phyloP scores from a whole-genome alignment of 2,797 vertebrate genomes.

The Hozukius guyotensis region DNA sequence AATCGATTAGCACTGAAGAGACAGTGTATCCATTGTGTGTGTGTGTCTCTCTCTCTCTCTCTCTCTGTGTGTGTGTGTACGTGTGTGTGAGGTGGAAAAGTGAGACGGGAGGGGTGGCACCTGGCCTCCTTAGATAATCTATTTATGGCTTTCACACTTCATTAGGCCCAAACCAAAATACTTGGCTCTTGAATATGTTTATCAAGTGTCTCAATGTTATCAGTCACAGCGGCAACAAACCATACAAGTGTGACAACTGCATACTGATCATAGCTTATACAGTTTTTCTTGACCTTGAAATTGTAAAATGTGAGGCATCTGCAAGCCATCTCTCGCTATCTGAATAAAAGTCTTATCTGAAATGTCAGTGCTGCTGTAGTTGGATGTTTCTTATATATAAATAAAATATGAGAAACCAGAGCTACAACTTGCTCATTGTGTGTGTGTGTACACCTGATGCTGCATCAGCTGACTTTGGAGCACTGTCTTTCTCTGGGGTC shows the following conservation, averaged over 20 bases:
- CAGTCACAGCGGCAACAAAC: slow-evolving; percentile 62
- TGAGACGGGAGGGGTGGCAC: slow-evolving; percentile 52
- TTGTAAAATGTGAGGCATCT: slow-evolving; percentile 32
- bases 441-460: slow-evolving; percentile 22
- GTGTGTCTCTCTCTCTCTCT: background rate
- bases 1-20: slow-evolving; percentile 42
- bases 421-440: slow-evolving; percentile 9
- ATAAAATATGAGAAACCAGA: slow-evolving; percentile 52
- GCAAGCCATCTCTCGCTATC: slow-evolving; percentile 4
- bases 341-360: slow-evolving; percentile 23
- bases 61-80: background rate
- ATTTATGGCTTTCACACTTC: slow-evolving; percentile 80
- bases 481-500: background rate
- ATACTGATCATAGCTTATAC: slow-evolving; percentile 28
- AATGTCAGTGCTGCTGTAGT: slow-evolving; percentile 31
- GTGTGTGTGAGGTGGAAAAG: slow-evolving; percentile 22
- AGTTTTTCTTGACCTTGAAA: slow-evolving; percentile 45
- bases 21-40: background rate
- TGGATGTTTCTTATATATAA: slow-evolving; percentile 45
- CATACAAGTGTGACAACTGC: slow-evolving; percentile 48
- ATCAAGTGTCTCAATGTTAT: slow-evolving; percentile 73
- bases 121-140: slow-evolving; percentile 76
- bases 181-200: slow-evolving; percentile 73
- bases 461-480: slow-evolving; percentile 5
- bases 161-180: slow-evolving; percentile 74